Percentiles rank a stretch among this genome's conserved stretches.
Conservation (phyloP, 1,140 invertebrate genomes). For the Ridgeia piscesae region DNA sequence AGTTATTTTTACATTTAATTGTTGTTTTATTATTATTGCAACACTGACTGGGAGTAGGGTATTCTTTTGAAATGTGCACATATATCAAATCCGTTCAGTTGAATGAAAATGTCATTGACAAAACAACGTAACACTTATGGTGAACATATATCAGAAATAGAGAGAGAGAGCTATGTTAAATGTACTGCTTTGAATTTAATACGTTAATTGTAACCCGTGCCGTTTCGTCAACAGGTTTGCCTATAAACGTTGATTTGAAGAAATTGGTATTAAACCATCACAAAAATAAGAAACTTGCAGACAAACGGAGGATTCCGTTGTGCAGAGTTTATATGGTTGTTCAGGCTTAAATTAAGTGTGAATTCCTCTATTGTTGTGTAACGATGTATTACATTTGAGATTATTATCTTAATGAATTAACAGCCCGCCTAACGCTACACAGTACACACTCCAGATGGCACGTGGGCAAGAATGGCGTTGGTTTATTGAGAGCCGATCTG, state of each 20-base stretch:
- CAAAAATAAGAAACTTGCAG: background rate
- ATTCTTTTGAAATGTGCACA: background rate
- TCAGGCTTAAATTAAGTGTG: background rate
- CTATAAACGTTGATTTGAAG: no score
- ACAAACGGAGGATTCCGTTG: background rate
- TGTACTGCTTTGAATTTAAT: no score
- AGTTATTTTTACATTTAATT: background rate
- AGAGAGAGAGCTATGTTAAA: no score
- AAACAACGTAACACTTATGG: background rate
- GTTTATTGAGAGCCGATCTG: background rate
- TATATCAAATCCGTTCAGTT: background rate
- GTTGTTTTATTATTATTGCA: background rate
- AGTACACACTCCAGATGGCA: background rate
- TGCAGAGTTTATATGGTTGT: background rate
- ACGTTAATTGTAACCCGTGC: no score
- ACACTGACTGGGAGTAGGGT: background rate
- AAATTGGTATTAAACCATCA: no score
- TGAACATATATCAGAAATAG: no score
- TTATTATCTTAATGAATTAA: background rate
- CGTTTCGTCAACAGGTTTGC: no score
- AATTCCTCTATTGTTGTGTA: background rate
- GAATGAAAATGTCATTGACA: background rate
- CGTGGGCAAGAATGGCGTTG: background rate
- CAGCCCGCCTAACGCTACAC: background rate
- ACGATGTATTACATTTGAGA: background rate